phyloP scores from a whole-genome alignment of 1,140 invertebrate species.

The Sipha flava region DNA sequence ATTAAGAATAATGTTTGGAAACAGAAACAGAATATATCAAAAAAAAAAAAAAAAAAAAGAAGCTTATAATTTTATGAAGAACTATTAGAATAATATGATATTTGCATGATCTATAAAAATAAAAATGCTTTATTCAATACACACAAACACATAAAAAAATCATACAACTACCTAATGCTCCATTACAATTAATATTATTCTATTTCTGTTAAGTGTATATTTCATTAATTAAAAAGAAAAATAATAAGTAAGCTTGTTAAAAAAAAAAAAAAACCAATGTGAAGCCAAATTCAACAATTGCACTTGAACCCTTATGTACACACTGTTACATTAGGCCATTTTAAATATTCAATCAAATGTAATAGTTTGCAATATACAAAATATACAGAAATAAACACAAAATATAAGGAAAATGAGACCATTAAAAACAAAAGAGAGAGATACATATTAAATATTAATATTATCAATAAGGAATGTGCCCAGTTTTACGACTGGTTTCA shows the following conservation, averaged over 20 bases:
- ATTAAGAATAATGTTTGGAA: too few species aligned
- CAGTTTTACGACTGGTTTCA: conserved; percentile 4
- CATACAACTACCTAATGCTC: not conserved
- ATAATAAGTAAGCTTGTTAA: not conserved
- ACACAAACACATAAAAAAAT: not conserved
- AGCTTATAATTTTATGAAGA: not conserved
- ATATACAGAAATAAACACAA: conserved; percentile 15
- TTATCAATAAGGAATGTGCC: not conserved
- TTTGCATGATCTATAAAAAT: not conserved
- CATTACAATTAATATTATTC: not conserved
- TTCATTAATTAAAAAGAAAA: not conserved
- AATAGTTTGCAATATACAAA: not conserved
- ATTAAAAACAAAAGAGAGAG: not conserved
- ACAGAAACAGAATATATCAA: too few species aligned
- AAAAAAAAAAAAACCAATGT: not conserved
- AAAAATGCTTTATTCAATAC: not conserved
- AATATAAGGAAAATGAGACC: conserved; percentile 29
- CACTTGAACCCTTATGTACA: not conserved
- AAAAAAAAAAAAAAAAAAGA: too few species aligned
- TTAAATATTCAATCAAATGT: not conserved
- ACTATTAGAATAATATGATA: not conserved
- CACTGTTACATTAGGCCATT: not conserved
- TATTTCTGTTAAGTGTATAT: not conserved
- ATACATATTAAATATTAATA: not conserved
- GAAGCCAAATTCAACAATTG: not conserved